Conservation (phyloP, 2,888 invertebrate genomes). For the Protophormia terraenovae region DNA sequence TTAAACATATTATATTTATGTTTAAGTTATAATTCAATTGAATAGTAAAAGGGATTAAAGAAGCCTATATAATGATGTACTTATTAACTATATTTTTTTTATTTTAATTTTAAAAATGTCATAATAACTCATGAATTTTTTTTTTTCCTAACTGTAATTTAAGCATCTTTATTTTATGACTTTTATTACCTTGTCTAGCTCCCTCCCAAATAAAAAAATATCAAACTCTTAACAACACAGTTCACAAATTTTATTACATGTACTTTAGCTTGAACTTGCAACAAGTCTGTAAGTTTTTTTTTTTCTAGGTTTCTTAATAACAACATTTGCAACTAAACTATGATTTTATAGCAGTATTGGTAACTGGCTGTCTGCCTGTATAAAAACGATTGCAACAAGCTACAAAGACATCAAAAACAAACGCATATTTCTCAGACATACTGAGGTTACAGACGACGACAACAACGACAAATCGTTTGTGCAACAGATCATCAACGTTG, state of each 20-base stretch:
- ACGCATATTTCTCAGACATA: neutral
- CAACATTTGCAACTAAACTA: constrained; percentile 33
- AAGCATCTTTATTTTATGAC: neutral
- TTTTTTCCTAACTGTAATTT: neutral
- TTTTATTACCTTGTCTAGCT: neutral
- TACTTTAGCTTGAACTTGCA: constrained; percentile 51
- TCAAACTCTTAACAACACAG: constrained; percentile 5
- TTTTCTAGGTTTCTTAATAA: neutral
- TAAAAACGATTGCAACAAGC: constrained; percentile 3
- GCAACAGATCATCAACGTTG: constrained; percentile 30
- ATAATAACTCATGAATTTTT: too few relatives aligned
- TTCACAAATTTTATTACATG: constrained; percentile 22
- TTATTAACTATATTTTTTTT: too few relatives aligned
- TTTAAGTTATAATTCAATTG: too few relatives aligned
- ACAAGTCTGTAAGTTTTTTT: constrained; percentile 57
- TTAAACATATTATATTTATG: too few relatives aligned
- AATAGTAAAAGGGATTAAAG: too few relatives aligned
- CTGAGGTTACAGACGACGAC: neutral
- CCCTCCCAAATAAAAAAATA: neutral
- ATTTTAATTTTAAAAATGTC: too few relatives aligned
- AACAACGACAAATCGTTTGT: neutral
- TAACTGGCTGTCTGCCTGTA: neutral
- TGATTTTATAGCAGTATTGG: constrained; percentile 28
- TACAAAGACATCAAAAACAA: neutral
- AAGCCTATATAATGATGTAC: too few relatives aligned